These are phyloP conservation scores for Danio albolineatus DNA, from an alignment of 2,797 vertebrate species.

Conservation along the genomic window DNA sequence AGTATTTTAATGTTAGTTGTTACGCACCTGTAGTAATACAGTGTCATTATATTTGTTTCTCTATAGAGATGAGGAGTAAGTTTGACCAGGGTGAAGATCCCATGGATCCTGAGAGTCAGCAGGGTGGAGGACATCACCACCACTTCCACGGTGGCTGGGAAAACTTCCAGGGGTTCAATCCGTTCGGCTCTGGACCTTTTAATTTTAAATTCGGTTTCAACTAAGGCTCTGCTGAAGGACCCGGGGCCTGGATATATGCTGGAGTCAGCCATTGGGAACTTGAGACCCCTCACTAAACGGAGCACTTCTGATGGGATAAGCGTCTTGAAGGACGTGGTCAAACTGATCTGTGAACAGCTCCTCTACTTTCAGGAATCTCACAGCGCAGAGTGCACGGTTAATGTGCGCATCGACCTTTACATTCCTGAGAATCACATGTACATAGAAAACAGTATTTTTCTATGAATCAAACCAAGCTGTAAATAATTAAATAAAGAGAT, in stretches of 20 bases:
- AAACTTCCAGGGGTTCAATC: conserved; percentile 93
- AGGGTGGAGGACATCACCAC: conserved; percentile 82
- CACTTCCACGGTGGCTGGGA: conserved; percentile 89
- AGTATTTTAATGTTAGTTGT: no score
- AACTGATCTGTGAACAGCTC: conserved; percentile 58
- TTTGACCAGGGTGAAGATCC: conserved; percentile 96
- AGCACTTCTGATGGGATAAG: not conserved
- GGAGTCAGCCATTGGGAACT: not conserved
- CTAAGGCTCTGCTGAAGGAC: conserved; percentile 66
- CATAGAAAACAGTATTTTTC: conserved; percentile 78
- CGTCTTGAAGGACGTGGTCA: conserved; percentile 7
- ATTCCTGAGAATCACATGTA: conserved; percentile 70
- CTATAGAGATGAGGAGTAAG: conserved; percentile 91
- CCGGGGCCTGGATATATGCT: not conserved
- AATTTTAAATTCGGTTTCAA: conserved; percentile 96
- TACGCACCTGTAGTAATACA: not conserved
- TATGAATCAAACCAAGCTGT: conserved; percentile 76
- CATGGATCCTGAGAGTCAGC: conserved; percentile 94
- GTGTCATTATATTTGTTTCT: conserved; percentile 28
- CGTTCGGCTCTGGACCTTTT: conserved; percentile 95
- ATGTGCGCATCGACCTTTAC: conserved; percentile 56
- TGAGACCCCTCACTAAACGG: not conserved
- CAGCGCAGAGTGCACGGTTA: conserved; percentile 44
- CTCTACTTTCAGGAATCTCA: conserved; percentile 54
- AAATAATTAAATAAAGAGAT: conserved; percentile 77